Conservation (phyloP, 1,140 invertebrate species). For the Dinoponera quadriceps region DNA sequence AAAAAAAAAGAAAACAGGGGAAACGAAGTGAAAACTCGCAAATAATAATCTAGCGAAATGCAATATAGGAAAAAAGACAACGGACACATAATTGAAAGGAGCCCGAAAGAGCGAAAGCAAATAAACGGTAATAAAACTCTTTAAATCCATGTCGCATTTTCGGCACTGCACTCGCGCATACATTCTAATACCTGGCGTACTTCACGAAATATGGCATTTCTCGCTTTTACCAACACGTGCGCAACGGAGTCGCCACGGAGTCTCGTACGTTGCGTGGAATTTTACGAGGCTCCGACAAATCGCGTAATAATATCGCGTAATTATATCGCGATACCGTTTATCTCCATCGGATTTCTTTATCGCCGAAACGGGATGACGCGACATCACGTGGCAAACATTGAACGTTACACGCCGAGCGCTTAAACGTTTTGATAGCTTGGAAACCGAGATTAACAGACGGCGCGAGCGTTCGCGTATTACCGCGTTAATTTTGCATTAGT, state of each 20-base stretch:
- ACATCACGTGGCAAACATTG: constrained; percentile 9
- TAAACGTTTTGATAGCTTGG: constrained; percentile 28
- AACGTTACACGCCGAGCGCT: constrained; percentile 13
- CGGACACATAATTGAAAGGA: too few relatives aligned
- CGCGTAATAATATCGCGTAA: constrained; percentile 19
- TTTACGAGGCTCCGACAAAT: not conserved
- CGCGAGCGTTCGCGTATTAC: constrained; percentile 8
- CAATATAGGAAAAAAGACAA: too few relatives aligned
- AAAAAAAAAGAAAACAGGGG: too few relatives aligned
- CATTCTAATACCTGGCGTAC: not conserved
- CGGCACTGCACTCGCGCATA: not conserved
- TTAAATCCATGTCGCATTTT: constrained; percentile 24
- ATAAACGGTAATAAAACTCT: not conserved
- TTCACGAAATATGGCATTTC: not conserved
- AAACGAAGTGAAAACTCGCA: too few relatives aligned
- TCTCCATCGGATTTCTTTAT: not conserved
- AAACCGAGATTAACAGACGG: constrained; percentile 15
- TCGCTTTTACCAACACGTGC: not conserved
- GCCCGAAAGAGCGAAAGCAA: too few relatives aligned
- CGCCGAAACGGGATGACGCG: not conserved
- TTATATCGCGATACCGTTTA: not conserved
- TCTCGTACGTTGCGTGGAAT: constrained; percentile 15
- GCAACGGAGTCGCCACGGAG: not conserved
- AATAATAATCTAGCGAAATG: too few relatives aligned
- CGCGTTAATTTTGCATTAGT: constrained; percentile 41